Conservation (phyloP, 1,140 invertebrate genomes). For the Bradynema listronoti region DNA sequence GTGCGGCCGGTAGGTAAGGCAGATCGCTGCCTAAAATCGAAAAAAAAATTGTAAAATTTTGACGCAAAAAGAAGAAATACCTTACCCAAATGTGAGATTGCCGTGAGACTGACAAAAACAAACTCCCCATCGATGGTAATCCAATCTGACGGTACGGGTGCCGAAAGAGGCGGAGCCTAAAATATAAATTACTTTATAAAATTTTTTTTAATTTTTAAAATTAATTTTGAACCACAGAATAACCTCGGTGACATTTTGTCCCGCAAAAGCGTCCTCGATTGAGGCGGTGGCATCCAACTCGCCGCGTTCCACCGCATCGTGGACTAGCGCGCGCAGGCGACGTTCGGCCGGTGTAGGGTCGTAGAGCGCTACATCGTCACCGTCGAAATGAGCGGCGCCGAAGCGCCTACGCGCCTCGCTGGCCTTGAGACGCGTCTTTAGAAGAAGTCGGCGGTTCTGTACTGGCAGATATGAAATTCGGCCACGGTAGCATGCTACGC, state of each 20-base stretch:
- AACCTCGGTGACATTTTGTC: too few species aligned
- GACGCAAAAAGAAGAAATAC: constrained; percentile 7
- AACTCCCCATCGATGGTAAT: constrained; percentile 38
- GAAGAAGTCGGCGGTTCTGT: constrained; percentile 15
- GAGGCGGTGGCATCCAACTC: constrained; percentile 1
- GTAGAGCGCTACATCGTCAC: neutral
- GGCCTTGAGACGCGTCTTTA: constrained; percentile 41
- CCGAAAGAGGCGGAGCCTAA: constrained; percentile 30
- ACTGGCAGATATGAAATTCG: constrained; percentile 46
- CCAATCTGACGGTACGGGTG: constrained; percentile 45
- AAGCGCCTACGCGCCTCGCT: constrained; percentile 24
- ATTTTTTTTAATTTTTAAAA: neutral
- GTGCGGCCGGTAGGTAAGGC: constrained; percentile 40
- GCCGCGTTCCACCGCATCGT: neutral
- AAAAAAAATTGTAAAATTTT: too few species aligned
- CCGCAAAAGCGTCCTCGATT: constrained; percentile 24
- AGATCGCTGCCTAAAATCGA: constrained; percentile 33
- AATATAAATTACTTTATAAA: too few species aligned
- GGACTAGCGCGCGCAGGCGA: neutral
- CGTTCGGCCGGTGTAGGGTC: constrained; percentile 1
- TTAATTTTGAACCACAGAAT: too few species aligned
- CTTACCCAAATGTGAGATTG: constrained; percentile 46
- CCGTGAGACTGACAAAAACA: constrained; percentile 37
- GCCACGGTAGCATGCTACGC: constrained; percentile 36
- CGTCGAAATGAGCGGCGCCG: constrained; percentile 39